Conservation (phyloP, 2,888 invertebrate species). For the Drosophila limbata region DNA sequence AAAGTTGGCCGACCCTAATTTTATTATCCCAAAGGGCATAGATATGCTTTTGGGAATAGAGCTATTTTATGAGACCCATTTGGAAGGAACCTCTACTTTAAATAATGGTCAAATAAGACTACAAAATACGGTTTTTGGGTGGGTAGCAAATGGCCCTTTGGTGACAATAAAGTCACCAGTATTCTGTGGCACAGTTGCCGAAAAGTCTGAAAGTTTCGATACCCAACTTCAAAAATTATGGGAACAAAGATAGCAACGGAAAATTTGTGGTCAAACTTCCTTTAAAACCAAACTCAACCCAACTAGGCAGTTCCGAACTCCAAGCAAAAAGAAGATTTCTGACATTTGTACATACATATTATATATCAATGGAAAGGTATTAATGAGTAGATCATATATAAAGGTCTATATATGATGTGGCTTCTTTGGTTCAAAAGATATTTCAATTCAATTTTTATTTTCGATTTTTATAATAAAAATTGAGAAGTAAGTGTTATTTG, state of each 20-base stretch:
- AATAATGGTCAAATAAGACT: conserved; percentile 1
- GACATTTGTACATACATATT: too few relatives aligned
- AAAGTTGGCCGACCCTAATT: too few relatives aligned
- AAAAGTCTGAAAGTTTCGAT: not conserved
- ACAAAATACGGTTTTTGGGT: not conserved
- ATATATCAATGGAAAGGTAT: too few relatives aligned
- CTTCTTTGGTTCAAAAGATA: too few relatives aligned
- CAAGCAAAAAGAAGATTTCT: not conserved
- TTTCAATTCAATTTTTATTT: too few relatives aligned
- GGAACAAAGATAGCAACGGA: not conserved
- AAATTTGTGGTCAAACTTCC: not conserved
- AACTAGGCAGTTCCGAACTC: not conserved
- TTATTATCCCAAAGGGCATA: not conserved
- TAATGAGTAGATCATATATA: too few relatives aligned
- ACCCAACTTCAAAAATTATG: not conserved
- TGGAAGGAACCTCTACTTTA: not conserved
- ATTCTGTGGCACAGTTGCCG: not conserved
- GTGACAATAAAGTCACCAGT: not conserved
- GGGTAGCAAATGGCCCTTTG: not conserved
- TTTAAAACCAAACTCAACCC: not conserved
- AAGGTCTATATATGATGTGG: too few relatives aligned
- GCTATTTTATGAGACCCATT: not conserved
- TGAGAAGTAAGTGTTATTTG: too few relatives aligned
- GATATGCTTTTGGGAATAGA: not conserved
- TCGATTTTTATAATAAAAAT: too few relatives aligned